Evolutionary conservation across 64 coral and sea anemone genomes (phyloP).

Genomic region (Acropora yongei): DNA sequence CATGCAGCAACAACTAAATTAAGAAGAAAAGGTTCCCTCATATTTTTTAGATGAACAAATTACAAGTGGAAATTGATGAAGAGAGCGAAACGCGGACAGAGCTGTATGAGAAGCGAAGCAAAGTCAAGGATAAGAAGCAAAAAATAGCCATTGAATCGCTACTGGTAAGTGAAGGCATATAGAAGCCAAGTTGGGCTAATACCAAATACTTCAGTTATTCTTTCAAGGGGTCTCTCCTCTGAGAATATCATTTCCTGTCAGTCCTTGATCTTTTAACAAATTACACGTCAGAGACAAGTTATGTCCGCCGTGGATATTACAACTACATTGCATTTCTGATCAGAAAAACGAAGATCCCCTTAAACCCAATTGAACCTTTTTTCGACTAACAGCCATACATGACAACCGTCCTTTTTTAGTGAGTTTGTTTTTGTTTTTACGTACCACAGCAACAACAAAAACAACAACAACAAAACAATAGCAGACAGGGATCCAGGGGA

Average conservation of each 20-base stretch:
- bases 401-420: too few species aligned
- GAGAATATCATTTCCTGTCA: not conserved
- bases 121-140: constrained; percentile 58
- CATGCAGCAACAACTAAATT: not conserved
- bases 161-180: constrained; percentile 61
- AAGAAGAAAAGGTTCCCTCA: not conserved
- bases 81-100: constrained; percentile 82
- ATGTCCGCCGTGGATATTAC: too few species aligned
- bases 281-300: too few species aligned
- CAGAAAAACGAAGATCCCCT: too few species aligned
- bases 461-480: too few species aligned
- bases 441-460: too few species aligned
- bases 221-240: not conserved
- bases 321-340: too few species aligned
- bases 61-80: constrained; percentile 92
- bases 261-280: not conserved
- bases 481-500: too few species aligned
- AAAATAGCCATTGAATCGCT: constrained; percentile 49
- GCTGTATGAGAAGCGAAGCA: constrained; percentile 48
- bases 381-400: too few species aligned
- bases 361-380: too few species aligned
- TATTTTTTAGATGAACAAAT: constrained; percentile 64
- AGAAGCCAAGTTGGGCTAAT: not conserved
- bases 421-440: too few species aligned
- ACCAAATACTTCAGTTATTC: not conserved